phyloP scores from a whole-genome alignment of 2,113 vertebrate genomes.

The Motacilla alba region DNA sequence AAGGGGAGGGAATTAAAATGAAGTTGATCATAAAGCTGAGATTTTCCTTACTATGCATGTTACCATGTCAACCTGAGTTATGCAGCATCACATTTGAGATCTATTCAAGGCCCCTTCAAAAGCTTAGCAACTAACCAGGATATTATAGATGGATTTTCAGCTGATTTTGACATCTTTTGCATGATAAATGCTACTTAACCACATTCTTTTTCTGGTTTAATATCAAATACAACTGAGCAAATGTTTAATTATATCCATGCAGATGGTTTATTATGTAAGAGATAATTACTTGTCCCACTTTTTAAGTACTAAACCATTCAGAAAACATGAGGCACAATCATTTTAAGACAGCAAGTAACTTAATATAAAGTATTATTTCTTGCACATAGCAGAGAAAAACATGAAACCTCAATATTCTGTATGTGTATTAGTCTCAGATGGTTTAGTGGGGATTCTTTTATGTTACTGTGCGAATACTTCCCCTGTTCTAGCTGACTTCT shows the following conservation, averaged over 20 bases:
- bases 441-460: not conserved
- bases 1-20: slow-evolving; percentile 40
- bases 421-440: not conserved
- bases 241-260: slow-evolving; percentile 64
- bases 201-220: slow-evolving; percentile 52
- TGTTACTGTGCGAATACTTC: not conserved
- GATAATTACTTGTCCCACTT: slow-evolving; percentile 60
- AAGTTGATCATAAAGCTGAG: slow-evolving; percentile 53
- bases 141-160: slow-evolving; percentile 42
- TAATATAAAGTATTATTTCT: slow-evolving; percentile 20
- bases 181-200: slow-evolving; percentile 50
- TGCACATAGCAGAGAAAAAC: not conserved
- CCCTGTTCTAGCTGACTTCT: not conserved
- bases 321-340: slow-evolving; percentile 29
- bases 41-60: slow-evolving; percentile 52
- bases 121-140: slow-evolving; percentile 51
- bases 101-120: slow-evolving; percentile 55
- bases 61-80: slow-evolving; percentile 67
- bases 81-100: slow-evolving; percentile 47
- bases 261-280: slow-evolving; percentile 72
- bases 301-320: slow-evolving; percentile 38
- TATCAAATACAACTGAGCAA: slow-evolving; percentile 45
- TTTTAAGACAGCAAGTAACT: slow-evolving; percentile 14
- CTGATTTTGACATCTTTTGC: slow-evolving; percentile 59
- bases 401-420: not conserved